Percentiles rank a stretch among this genome's conserved stretches.
Conservation (phyloP, 2,113 vertebrate species). For the Vidua chalybeata region DNA sequence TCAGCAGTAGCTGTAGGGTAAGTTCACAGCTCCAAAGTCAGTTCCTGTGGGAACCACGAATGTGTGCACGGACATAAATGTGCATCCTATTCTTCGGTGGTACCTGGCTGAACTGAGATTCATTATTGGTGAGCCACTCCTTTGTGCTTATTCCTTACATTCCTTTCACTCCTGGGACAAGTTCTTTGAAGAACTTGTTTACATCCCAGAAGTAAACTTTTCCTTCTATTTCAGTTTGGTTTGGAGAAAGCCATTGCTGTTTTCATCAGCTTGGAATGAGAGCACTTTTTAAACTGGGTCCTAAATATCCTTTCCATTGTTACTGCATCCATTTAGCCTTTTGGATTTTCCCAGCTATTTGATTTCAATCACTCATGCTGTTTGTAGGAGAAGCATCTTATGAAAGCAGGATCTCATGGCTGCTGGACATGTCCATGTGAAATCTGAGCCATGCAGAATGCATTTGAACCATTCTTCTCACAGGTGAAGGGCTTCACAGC, state of each 20-base stretch:
- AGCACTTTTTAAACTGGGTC: background rate
- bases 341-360: background rate
- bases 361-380: background rate
- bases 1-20: background rate
- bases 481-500: background rate
- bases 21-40: background rate
- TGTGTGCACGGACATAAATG: background rate
- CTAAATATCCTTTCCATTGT: background rate
- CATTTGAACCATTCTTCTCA: background rate
- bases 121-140: background rate
- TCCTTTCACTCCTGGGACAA: background rate
- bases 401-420: background rate
- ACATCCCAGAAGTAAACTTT: background rate
- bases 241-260: background rate
- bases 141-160: background rate
- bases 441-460: background rate
- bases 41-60: background rate
- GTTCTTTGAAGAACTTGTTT: background rate
- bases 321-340: background rate
- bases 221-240: background rate
- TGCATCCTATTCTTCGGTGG: background rate
- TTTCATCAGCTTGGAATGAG: background rate
- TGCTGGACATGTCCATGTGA: background rate
- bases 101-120: background rate
- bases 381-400: background rate